These are phyloP conservation scores for Chitala chitala DNA, from an alignment of 2,113 vertebrate genomes.

Conservation along the genomic window DNA sequence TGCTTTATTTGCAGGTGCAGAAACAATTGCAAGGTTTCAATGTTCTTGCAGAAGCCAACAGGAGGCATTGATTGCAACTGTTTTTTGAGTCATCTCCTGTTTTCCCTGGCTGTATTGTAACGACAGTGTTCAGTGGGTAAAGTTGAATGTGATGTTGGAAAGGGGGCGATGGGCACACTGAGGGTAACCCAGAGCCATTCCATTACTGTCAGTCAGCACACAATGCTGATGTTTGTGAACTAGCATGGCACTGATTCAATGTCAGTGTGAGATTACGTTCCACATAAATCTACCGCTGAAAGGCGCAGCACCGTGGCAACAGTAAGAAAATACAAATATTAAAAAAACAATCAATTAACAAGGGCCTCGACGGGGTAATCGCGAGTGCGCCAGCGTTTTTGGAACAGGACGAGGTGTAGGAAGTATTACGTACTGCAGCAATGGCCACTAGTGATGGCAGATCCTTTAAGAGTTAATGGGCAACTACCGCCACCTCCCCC, in stretches of 20 bases:
- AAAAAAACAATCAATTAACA: background rate
- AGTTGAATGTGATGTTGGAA: background rate
- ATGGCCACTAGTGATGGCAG: too few relatives aligned
- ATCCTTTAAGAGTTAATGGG: too few relatives aligned
- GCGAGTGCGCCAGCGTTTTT: background rate
- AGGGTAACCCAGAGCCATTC: background rate
- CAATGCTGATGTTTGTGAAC: background rate
- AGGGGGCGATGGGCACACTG: background rate
- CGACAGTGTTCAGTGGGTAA: background rate
- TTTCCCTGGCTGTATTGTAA: background rate
- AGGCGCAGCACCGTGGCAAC: background rate
- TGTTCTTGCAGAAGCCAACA: too few relatives aligned
- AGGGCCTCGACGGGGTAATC: background rate
- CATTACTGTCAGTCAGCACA: background rate
- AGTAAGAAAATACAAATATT: background rate
- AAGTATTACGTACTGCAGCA: too few relatives aligned
- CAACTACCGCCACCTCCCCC: background rate
- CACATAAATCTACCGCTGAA: background rate
- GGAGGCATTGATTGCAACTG: background rate
- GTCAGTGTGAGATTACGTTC: background rate
- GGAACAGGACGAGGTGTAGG: background rate
- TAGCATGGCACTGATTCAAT: slow-evolving; percentile 21
- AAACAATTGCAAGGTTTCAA: background rate
- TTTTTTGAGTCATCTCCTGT: background rate
- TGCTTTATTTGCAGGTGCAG: background rate